Conservation (phyloP, 2,113 vertebrate species). For the Percopsis transmontana region DNA sequence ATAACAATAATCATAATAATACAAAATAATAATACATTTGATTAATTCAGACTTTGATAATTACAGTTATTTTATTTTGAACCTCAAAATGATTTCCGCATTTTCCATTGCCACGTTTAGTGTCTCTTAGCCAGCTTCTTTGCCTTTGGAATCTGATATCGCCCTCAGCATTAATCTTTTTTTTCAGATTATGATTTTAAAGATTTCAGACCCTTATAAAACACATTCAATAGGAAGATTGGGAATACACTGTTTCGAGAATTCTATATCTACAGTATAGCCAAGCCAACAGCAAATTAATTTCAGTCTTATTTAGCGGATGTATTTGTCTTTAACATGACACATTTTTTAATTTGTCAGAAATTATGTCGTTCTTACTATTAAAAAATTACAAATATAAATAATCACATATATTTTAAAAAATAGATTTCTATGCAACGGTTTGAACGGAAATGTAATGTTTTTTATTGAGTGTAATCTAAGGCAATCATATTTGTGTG, state of each 20-base stretch:
- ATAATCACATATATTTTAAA: not conserved
- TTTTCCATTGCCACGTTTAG: not conserved
- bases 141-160: not conserved
- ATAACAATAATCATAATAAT: constrained; percentile 12
- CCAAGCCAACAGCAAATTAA: too few relatives aligned
- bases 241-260: too few relatives aligned
- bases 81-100: not conserved
- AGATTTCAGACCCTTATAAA: not conserved
- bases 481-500: constrained; percentile 46
- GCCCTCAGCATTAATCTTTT: not conserved
- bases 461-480: not conserved
- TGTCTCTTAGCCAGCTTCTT: too few relatives aligned
- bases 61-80: not conserved
- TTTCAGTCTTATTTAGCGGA: too few relatives aligned
- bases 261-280: too few relatives aligned
- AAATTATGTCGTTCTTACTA: not conserved
- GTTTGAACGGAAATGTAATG: constrained; percentile 2
- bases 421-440: not conserved
- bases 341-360: not conserved
- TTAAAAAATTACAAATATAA: not conserved
- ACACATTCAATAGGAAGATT: too few relatives aligned
- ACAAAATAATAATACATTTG: not conserved
- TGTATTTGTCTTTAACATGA: not conserved
- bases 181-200: not conserved
- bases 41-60: not conserved